Base-by-base conservation (phyloP, 2,113 vertebrate genomes). In the Entelurus aequoreus region DNA sequence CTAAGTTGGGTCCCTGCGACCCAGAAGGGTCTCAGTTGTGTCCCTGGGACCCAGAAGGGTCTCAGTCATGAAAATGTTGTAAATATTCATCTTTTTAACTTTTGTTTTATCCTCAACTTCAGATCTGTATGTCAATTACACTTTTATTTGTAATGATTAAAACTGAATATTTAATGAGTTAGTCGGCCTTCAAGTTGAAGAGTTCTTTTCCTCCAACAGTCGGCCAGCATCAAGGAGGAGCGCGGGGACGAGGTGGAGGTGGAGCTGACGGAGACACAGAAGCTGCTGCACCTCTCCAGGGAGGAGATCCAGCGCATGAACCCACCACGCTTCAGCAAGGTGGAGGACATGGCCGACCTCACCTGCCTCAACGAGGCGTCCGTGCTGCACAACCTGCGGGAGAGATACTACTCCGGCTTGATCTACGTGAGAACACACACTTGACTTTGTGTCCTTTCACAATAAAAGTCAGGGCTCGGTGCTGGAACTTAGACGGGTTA, bases 281-380 rank as follows among this genome's bases (percentile, higher is more conserved):
- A 82, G 66, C 75, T 72, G 74, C 13, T 90, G 72, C 89, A 87
- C 1, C 81, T 92, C 68, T 85, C 87, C 69, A 83, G 90, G 65
- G 91, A 90, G 80, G 91, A 92, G 71, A 87, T 92, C 48, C 91
- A 92, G 82, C 79, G 90, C 16, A 92, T 92, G 91, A 92, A 92
- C 80, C 91, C 91, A 1, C 91, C 91, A 0, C 90, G 90, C 57
- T 92, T 92, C 78, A 91, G 90, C 63, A 92, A 92, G 84, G 91
- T 92, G 65, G 91, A 92, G 74, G 91, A 92, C 88, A 92, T 92
- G 91, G 91, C 91, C 7, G 91, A 92, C 65, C 91, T 92, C 69
- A 92, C 91, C 71, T 92, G 91, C 82, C 91, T 92, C 71, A 92
- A 92, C 4, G 91, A 92, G 74, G 91, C 91, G 3, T 92, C 91